These are phyloP conservation scores for Calypte anna DNA, from an alignment of 2,113 vertebrate species.

Conservation along the genomic window DNA sequence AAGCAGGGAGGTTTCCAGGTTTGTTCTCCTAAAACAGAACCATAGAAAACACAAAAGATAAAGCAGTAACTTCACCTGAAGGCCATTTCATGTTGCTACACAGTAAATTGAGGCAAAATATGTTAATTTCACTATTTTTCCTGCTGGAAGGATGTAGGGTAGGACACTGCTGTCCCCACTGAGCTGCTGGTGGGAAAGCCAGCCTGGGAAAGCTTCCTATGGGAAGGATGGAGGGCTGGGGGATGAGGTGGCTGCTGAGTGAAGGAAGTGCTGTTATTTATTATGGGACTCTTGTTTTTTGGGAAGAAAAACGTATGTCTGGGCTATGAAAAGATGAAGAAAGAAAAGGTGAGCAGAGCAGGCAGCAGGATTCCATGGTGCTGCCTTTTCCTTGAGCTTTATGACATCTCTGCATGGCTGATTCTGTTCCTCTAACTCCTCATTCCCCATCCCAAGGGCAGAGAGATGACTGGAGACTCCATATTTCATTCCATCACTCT, in stretches of 20 bases:
- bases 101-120: background rate
- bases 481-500: rapidly evolving
- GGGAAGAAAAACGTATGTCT: rapidly evolving
- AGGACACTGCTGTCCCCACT: too few species aligned
- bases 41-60: background rate
- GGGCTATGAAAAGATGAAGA: background rate
- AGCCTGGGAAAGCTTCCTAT: background rate
- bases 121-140: rapidly evolving
- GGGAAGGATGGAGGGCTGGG: background rate
- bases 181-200: background rate
- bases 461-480: background rate
- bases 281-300: background rate
- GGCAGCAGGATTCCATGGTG: too few species aligned
- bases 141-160: background rate
- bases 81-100: too few species aligned
- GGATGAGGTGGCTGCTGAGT: background rate
- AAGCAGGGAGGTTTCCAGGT: background rate
- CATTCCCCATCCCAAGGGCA: too few species aligned
- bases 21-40: background rate
- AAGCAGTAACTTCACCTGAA: background rate
- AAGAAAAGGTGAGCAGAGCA: background rate
- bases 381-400: background rate
- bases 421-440: background rate
- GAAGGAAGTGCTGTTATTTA: background rate
- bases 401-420: rapidly evolving